Evolutionary conservation across 1,140 invertebrate genomes (phyloP), one percentile per base, ranked within the genome.

Genomic region (Drosophila pachea): DNA sequence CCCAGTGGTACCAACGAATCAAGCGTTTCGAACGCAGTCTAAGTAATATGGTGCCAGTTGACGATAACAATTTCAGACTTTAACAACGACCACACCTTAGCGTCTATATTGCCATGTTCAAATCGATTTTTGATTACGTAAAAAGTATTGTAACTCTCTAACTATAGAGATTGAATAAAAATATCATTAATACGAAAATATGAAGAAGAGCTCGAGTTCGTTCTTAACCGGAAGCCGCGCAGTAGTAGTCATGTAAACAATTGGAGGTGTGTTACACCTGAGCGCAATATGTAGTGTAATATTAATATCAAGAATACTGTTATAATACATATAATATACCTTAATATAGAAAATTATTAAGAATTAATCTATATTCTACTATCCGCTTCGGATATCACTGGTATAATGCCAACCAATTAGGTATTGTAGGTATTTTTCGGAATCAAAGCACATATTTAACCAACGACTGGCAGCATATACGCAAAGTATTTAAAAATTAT

Each of bases 1-100:
- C 87, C 4, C 62, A 76, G 36, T 89, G 87, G 87, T 89, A 88
- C 73, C 79, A 76, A 42, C 65, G 73, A n/a, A 86, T 87, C 0
- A 83, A 84, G 49, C 52, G 66, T 7, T 88, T 71, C 8, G 87
- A 88, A 45, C 58, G 77, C 0, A 78, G 74, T 50, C 66, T 88
- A 0, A 77, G 83, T n/a, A 76, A 68, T 8, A 31, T 81, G 76
- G 73, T 86, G 7, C 42, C 12, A 4, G 31, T 43, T 11, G 33
- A 45, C 35, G 78, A 76, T 5, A 40, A 61, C 3, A 81, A 84
- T 4, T 84, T 84, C 40, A 76, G 84, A 22, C 84, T 83, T 35
- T 83, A 83, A 14, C 40, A 7, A 43, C 2, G 4, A 2, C 6
- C 8, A n/a, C 12, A 43, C 2, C 12, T 6, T n/a, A 54, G 7